phyloP scores from a whole-genome alignment of 2,113 vertebrate species.

The Monarcha castaneiventris region DNA sequence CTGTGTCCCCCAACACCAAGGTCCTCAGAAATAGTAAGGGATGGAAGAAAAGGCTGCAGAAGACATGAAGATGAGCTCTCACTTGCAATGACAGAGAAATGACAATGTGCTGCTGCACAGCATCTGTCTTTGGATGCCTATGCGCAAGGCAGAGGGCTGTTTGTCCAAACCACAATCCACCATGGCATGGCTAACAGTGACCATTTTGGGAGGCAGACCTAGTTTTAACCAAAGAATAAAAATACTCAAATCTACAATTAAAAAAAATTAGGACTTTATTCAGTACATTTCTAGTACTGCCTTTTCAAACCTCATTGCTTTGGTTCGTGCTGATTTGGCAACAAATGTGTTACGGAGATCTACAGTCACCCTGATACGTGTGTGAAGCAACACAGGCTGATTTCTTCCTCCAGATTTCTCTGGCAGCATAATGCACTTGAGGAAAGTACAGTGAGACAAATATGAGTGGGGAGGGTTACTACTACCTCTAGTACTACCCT shows the following conservation, averaged over 20 bases:
- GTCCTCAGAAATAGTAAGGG: not conserved
- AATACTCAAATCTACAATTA: not conserved
- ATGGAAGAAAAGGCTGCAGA: not conserved
- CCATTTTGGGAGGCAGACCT: not conserved
- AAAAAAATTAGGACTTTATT: not conserved
- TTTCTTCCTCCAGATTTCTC: not conserved
- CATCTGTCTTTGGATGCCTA: not conserved
- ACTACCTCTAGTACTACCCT: not conserved
- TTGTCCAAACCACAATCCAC: not conserved
- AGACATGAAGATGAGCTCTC: not conserved
- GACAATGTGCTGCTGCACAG: not conserved
- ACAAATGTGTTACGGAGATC: not conserved
- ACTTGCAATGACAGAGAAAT: not conserved
- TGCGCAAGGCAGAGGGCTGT: not conserved
- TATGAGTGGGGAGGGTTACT: not conserved
- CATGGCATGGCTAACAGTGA: not conserved
- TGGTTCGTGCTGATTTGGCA: not conserved
- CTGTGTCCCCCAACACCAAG: not conserved
- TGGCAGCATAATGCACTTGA: not conserved
- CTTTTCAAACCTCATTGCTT: not conserved
- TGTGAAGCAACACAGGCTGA: not conserved
- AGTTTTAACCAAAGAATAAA: not conserved
- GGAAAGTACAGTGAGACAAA: not conserved
- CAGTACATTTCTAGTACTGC: not conserved
- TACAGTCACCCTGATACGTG: fast-evolving